Conservation (phyloP, 2,888 invertebrate genomes). For the Hemaris fuciformis region DNA sequence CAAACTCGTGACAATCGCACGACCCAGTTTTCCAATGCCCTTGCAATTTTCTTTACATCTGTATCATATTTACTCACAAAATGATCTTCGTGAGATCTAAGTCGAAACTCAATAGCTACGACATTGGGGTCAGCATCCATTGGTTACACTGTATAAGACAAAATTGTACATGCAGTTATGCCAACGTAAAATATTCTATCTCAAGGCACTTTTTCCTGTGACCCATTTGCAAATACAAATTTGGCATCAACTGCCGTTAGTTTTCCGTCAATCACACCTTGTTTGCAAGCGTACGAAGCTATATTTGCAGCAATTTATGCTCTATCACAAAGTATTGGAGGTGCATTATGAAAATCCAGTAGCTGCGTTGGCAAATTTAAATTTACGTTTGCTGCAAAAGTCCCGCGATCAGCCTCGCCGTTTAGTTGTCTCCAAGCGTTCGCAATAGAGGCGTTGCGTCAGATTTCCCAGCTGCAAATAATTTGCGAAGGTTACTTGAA, state of each 20-base stretch:
- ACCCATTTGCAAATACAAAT: conserved; percentile 38
- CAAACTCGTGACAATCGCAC: background rate
- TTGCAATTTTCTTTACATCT: background rate
- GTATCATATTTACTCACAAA: background rate
- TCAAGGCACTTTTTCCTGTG: conserved; percentile 49
- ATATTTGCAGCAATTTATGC: conserved; percentile 38
- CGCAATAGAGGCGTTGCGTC: conserved; percentile 42
- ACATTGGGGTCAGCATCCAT: conserved; percentile 65
- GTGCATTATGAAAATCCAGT: conserved; percentile 34
- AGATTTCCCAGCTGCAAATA: conserved; percentile 21
- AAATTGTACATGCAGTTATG: conserved; percentile 32
- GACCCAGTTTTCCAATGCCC: background rate
- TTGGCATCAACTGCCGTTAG: conserved; percentile 50
- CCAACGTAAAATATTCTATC: conserved; percentile 25
- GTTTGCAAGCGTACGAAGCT: conserved; percentile 41
- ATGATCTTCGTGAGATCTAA: conserved; percentile 37
- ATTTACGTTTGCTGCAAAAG: conserved; percentile 36
- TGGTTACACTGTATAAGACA: conserved; percentile 45
- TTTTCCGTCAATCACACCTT: conserved; percentile 58
- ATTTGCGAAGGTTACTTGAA: conserved; percentile 35
- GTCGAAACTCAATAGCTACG: conserved; percentile 49
- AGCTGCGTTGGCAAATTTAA: conserved; percentile 31
- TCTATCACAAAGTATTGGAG: conserved; percentile 40
- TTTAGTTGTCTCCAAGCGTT: conserved; percentile 41
- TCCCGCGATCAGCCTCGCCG: conserved; percentile 26